These are phyloP conservation scores for Corythornis cristatus DNA, from an alignment of 2,113 vertebrate genomes.

Conservation along the genomic window DNA sequence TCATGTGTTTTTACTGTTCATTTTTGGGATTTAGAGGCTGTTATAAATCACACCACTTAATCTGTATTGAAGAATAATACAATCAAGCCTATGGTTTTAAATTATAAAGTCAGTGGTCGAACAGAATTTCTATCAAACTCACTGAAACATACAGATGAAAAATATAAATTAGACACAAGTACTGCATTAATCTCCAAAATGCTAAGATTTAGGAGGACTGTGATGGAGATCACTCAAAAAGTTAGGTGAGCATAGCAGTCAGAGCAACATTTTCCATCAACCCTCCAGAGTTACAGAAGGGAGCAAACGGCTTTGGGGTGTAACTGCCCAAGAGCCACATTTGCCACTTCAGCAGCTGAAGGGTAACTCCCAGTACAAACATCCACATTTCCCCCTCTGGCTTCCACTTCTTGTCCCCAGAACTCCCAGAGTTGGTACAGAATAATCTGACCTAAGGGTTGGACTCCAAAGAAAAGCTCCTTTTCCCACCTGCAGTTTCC, in stretches of 20 bases:
- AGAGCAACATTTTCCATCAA: background rate
- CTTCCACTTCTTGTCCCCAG: background rate
- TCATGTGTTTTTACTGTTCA: constrained; percentile 31
- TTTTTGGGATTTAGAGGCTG: constrained; percentile 43
- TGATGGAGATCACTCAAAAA: background rate
- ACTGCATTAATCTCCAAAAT: background rate
- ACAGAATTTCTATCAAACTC: background rate
- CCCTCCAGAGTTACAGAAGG: background rate
- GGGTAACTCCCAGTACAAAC: background rate
- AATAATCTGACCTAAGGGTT: background rate
- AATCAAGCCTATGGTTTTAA: background rate
- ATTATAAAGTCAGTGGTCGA: background rate
- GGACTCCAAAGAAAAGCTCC: background rate
- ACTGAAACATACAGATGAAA: background rate
- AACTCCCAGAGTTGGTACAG: fast-evolving
- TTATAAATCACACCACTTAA: background rate
- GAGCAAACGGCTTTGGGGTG: background rate
- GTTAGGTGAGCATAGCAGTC: background rate
- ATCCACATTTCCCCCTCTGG: background rate
- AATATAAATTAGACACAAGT: background rate
- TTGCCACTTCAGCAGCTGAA: background rate
- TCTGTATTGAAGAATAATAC: background rate
- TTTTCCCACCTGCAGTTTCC: background rate
- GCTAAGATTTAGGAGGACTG: background rate
- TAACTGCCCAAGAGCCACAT: background rate